These are phyloP conservation scores for Ptilodon capucinus DNA, from an alignment of 2,888 invertebrate species.

Conservation along the genomic window DNA sequence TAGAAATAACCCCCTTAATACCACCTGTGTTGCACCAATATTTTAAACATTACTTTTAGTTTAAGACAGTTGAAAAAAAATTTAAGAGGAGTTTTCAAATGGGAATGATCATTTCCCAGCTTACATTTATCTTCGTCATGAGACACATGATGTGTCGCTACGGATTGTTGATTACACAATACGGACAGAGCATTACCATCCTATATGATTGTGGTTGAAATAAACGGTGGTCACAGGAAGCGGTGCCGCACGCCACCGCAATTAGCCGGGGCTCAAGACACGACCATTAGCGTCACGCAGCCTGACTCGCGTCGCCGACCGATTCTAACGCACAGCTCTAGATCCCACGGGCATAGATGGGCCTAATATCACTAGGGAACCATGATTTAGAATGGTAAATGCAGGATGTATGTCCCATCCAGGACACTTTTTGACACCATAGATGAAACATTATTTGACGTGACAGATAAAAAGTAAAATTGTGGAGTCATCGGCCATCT, in stretches of 20 bases:
- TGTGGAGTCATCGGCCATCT: no score
- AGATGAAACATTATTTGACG: no score
- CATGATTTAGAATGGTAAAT: neutral
- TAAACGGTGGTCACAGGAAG: slow-evolving; percentile 56
- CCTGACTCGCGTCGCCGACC: slow-evolving; percentile 36
- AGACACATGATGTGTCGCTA: neutral
- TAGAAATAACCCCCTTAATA: no score
- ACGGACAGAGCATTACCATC: slow-evolving; percentile 2
- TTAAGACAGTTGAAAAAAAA: no score
- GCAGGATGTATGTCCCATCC: neutral
- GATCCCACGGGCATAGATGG: slow-evolving; percentile 45
- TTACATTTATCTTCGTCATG: no score
- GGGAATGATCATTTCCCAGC: no score
- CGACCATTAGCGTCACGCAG: slow-evolving; percentile 69
- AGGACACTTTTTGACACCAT: neutral
- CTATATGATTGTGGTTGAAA: slow-evolving; percentile 26
- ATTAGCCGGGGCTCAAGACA: slow-evolving; percentile 63
- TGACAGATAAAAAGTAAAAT: no score
- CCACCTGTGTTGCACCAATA: no score
- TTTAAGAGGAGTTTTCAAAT: no score
- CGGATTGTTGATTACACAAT: slow-evolving; percentile 1
- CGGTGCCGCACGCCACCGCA: slow-evolving; percentile 55
- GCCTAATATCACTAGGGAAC: slow-evolving; percentile 31
- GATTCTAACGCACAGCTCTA: slow-evolving; percentile 40
- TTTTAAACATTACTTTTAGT: no score